phyloP scores from a whole-genome alignment of 2,888 invertebrate species.

The Melinaea marsaeus region DNA sequence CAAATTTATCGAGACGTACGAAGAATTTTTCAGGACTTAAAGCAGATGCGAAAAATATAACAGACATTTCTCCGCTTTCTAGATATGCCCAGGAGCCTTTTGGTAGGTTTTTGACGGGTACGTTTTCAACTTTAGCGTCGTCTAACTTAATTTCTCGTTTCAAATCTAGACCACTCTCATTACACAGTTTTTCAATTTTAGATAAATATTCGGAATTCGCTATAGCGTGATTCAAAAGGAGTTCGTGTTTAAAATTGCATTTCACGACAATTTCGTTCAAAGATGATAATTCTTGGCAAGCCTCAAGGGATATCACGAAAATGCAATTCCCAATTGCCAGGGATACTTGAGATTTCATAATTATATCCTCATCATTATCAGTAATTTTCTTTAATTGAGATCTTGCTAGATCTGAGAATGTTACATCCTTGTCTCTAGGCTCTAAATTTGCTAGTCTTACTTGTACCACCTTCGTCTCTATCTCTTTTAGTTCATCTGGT shows the following conservation, averaged over 20 bases:
- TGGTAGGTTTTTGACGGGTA: slow-evolving; percentile 34
- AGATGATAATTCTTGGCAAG: slow-evolving; percentile 72
- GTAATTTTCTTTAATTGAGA: slow-evolving; percentile 48
- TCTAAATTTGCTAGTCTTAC: slow-evolving; percentile 57
- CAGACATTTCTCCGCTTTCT: slow-evolving; percentile 51
- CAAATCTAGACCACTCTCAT: slow-evolving; percentile 39
- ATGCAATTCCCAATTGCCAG: slow-evolving; percentile 79
- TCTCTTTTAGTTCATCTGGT: slow-evolving; percentile 68
- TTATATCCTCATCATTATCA: slow-evolving; percentile 52
- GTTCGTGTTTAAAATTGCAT: slow-evolving; percentile 72
- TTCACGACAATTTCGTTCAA: slow-evolving; percentile 72
- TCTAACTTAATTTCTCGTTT: slow-evolving; percentile 26
- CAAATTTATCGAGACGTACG: slow-evolving; percentile 68
- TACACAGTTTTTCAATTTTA: slow-evolving; percentile 67
- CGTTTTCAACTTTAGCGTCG: slow-evolving; percentile 27
- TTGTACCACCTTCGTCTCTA: slow-evolving; percentile 63
- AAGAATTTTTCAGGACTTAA: slow-evolving; percentile 70
- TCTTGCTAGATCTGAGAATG: slow-evolving; percentile 56
- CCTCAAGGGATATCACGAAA: slow-evolving; percentile 81
- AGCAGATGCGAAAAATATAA: slow-evolving; percentile 65
- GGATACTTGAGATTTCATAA: slow-evolving; percentile 67
- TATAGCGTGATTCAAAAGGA: slow-evolving; percentile 63
- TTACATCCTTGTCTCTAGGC: slow-evolving; percentile 63
- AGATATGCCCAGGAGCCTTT: slow-evolving; percentile 72
- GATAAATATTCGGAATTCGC: slow-evolving; percentile 69